phyloP scores from a whole-genome alignment of 2,888 invertebrate species.

The Stenichneumon culpator region DNA sequence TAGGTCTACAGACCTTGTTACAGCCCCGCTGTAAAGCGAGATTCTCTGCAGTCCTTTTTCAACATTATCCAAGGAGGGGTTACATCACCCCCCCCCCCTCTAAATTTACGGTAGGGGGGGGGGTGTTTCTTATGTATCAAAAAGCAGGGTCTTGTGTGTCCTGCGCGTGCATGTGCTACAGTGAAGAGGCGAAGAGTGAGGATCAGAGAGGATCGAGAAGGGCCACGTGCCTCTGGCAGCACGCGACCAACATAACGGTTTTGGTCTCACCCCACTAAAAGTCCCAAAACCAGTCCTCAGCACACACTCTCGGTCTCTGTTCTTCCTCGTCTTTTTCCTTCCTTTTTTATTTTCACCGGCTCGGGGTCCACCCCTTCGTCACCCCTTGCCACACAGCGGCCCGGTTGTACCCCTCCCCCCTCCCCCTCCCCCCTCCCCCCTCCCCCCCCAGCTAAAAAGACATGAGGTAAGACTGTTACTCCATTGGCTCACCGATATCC shows the following conservation, averaged over 20 bases:
- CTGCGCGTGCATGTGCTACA: constrained; percentile 55
- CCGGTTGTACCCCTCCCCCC: constrained; percentile 31
- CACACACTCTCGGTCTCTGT: constrained; percentile 70
- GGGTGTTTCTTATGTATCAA: constrained; percentile 54
- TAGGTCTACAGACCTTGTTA: constrained; percentile 54
- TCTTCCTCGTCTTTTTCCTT: constrained; percentile 39
- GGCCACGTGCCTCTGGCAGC: constrained; percentile 83
- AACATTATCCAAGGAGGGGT: constrained; percentile 23
- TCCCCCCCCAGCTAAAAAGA: constrained; percentile 78
- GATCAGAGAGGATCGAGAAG: constrained; percentile 72
- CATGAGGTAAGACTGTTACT: constrained; percentile 82
- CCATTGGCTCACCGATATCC: constrained; percentile 80
- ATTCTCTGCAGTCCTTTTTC: constrained; percentile 47
- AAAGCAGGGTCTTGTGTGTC: constrained; percentile 46
- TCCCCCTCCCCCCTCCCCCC: neutral
- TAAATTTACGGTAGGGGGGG: constrained; percentile 1
- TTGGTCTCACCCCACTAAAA: constrained; percentile 80
- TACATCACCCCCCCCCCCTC: no score
- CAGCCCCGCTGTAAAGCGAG: constrained; percentile 27
- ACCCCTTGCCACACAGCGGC: constrained; percentile 77
- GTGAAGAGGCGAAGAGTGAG: constrained; percentile 48
- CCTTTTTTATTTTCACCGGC: neutral
- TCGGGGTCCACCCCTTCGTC: constrained; percentile 73
- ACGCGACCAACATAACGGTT: constrained; percentile 85
- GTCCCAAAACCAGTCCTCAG: constrained; percentile 82